These are phyloP conservation scores for Girardinus metallicus DNA, from an alignment of 2,797 vertebrate genomes.

Conservation along the genomic window DNA sequence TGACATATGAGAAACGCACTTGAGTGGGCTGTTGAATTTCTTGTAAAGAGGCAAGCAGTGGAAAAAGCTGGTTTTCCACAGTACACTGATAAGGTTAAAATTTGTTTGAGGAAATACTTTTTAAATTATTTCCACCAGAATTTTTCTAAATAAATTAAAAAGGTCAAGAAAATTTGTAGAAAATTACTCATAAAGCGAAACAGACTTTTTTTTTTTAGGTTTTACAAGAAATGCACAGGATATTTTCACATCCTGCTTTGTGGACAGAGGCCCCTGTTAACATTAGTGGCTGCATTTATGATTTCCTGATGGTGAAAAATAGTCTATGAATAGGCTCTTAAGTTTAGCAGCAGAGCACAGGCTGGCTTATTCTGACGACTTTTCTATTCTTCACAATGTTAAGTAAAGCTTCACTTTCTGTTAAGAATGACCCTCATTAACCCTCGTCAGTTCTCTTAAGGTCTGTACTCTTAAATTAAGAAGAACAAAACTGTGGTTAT, in stretches of 20 bases:
- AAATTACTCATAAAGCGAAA: not conserved
- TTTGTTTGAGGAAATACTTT: not conserved
- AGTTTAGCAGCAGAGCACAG: no score
- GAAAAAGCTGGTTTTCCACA: not conserved
- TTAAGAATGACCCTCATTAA: slow-evolving; percentile 2
- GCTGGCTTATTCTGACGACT: not conserved
- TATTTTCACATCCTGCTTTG: slow-evolving; percentile 1
- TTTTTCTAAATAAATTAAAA: not conserved
- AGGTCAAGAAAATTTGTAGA: no score
- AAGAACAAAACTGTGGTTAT: not conserved
- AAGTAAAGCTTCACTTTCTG: not conserved
- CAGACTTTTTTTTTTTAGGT: not conserved
- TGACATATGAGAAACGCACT: not conserved
- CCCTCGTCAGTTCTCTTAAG: no score
- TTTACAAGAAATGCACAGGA: not conserved
- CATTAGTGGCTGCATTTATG: not conserved
- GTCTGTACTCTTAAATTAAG: not conserved
- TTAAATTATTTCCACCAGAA: not conserved
- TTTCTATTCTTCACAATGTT: not conserved
- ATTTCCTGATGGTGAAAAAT: not conserved
- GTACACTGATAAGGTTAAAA: not conserved
- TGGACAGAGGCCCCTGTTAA: not conserved
- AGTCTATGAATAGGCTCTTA: not conserved
- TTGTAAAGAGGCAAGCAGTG: not conserved
- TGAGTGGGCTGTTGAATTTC: slow-evolving; percentile 1